Base-by-base conservation (phyloP, 2,888 invertebrate species). In the Hololepta plana region DNA sequence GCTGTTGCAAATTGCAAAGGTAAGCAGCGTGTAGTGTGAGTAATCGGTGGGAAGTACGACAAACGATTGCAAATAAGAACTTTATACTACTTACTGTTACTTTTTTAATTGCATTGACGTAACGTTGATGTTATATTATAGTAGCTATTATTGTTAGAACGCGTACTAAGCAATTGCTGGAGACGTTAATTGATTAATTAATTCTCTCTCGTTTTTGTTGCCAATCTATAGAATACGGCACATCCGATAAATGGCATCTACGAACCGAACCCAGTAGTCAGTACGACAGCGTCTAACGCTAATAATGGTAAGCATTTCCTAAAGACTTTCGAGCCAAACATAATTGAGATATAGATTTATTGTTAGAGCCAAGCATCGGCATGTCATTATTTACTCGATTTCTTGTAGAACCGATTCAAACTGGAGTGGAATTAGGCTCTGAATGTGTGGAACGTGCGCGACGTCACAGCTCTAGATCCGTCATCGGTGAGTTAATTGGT, bases 1-100 rank as follows among this genome's bases (percentile, higher is more conserved):
- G 38, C 73, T 91, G 47, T 67, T 96, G 42, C 95, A 96, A 70
- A 93, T 95, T 53, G 88, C 93, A 41, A 95, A 95, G 75, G 87
- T 87, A 62, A 47, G 46, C 43, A 35, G 29, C 31, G 17, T 16
- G n/a, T n/a, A n/a, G n/a, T n/a, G n/a, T n/a, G n/a, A n/a, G n/a
- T n/a, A n/a, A n/a, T 14, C n/a, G n/a, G n/a, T n/a, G n/a, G n/a
- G n/a, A n/a, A n/a, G n/a, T n/a, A n/a, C n/a, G n/a, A 17, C 7
- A 17, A 17, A 7, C 7, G n/a, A 7, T 17, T 17, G 7, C n/a
- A 8, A 24, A 26, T 9, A 15, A 27, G 6, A 13, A n/a, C 17
- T 15, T 8, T 27, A 10, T 22, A 3, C 16, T 16, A 28, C 27
- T 28, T 15, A 28, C 9, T 13, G 9, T 28, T 28, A 14, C 4